These are phyloP conservation scores for Bradypodion ventrale DNA, from an alignment of 2,797 vertebrate genomes.

Conservation along the genomic window DNA sequence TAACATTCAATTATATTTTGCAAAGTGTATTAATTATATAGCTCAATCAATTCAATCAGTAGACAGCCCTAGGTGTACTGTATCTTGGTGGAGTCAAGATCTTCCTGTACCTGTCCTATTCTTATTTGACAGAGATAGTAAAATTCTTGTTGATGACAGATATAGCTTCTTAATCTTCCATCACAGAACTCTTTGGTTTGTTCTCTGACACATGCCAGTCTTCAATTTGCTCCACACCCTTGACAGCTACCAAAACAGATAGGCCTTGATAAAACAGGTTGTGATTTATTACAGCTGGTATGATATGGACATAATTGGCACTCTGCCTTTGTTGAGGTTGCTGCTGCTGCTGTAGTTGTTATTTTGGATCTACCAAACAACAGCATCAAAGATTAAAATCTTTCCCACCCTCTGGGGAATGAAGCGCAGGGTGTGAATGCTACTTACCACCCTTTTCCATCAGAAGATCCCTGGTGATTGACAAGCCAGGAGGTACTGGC, in stretches of 20 bases:
- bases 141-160: not conserved
- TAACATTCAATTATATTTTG: too few species aligned
- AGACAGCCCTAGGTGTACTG: not conserved
- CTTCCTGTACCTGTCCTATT: not conserved
- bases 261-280: not conserved
- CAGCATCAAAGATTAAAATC: not conserved
- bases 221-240: not conserved
- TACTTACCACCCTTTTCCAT: not conserved
- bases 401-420: not conserved
- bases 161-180: not conserved
- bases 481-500: not conserved
- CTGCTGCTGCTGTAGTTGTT: not conserved
- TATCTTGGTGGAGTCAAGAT: not conserved
- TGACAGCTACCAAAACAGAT: not conserved
- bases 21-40: not conserved
- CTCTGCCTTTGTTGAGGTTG: not conserved
- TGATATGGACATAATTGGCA: not conserved
- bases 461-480: not conserved
- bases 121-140: not conserved
- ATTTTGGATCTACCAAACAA: not conserved
- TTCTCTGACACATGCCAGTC: not conserved
- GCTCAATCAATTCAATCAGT: not conserved
- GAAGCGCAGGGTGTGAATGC: not conserved
- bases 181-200: not conserved
- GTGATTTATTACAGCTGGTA: not conserved